Conservation (phyloP, 2,113 vertebrate species). For the Mirza zaza region DNA sequence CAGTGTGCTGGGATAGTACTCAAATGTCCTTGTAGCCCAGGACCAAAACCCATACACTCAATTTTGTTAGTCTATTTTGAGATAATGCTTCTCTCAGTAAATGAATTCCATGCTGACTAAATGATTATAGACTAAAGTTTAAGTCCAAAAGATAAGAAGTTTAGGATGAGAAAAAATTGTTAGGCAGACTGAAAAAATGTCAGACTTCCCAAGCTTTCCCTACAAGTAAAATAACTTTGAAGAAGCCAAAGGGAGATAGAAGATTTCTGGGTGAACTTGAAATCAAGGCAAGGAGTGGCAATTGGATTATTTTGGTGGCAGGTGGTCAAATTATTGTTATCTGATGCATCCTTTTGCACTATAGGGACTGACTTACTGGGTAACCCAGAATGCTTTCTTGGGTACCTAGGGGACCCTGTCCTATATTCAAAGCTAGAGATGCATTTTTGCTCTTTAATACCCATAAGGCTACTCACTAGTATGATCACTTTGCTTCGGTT, state of each 20-base stretch:
- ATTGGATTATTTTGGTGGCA: background rate
- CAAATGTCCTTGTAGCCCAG: background rate
- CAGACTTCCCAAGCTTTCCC: background rate
- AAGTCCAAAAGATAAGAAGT: background rate
- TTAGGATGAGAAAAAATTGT: background rate
- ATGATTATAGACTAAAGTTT: background rate
- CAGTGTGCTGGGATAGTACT: background rate
- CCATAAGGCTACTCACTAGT: background rate
- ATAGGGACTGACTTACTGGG: background rate
- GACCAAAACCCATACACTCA: background rate
- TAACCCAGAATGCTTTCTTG: background rate
- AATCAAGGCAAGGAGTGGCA: background rate
- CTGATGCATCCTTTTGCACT: background rate
- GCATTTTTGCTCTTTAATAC: background rate
- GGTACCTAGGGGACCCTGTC: background rate
- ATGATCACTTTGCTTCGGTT: background rate
- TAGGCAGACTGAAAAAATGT: background rate
- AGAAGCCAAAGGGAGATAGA: background rate
- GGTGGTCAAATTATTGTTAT: background rate
- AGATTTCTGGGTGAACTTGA: background rate
- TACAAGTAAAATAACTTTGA: background rate
- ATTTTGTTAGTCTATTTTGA: background rate
- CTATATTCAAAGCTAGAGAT: background rate
- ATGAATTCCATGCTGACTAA: background rate
- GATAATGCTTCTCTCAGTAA: background rate